Base-by-base conservation (phyloP, 2,797 vertebrate genomes). In the Calcarius lapponicus region DNA sequence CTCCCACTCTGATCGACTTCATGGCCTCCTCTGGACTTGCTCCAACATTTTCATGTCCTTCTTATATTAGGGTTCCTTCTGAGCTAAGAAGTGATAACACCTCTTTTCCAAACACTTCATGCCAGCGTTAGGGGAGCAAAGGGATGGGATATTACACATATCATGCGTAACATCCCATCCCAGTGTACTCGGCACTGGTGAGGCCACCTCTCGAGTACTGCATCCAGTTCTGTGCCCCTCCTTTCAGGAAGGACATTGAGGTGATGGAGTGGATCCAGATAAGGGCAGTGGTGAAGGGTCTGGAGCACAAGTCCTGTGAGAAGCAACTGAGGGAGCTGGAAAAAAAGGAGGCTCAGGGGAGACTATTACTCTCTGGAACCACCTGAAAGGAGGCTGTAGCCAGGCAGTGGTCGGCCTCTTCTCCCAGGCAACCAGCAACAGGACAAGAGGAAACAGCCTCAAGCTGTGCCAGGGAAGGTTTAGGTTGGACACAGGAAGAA, bases 321-420 rank as follows among this genome's bases (percentile, higher is more conserved):
- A 7, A 36, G 32, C 2, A 3, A 6, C 38, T 72, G 32, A 65
- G 19, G 36, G 32, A 72, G 36, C 6, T 71, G 50, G 12, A 17
- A 22, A 5, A 12, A 57, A 11, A 38, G 6, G 13, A 31, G 5
- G 8, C 20, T 53, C n/a, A 7, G 8, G 13, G 3, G 20, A 0
- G 11, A 53, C 2, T 25, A 34, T 13, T 7, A 0, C 38, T 53
- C 18, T 17, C 38, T 22, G 6, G 3, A 31, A 9, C 8, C 13
- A 7, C 13, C n/a, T 12, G 38, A 32, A 9, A n/a, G 22, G 36
- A 65, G 10, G 10, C 3, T 20, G 18, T 20, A 38, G 28, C 10
- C 15, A 19, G 32, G 3, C 1, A 2, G 7, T 11, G 6, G 1
- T 24, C 3, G 0, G 32, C 11, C 36, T 74, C 26, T 22, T 43